Evolutionary conservation across 2,888 invertebrate genomes (phyloP), one percentile per base, ranked within the genome.

Genomic region (Coelopa pilipes): DNA sequence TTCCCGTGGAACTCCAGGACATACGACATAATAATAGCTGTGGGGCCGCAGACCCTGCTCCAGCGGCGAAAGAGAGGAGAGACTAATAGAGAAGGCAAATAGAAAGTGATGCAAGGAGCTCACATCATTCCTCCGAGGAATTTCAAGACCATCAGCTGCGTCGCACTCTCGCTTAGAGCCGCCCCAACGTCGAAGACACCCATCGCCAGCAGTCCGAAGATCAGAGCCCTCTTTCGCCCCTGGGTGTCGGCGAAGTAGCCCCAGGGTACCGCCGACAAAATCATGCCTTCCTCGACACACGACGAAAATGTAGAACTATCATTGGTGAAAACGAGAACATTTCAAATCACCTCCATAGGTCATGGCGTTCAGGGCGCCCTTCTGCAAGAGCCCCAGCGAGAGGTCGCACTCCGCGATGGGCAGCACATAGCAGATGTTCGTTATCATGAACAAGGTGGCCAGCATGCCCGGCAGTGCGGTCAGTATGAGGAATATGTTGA

Each of bases 351-450:
- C 94, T 83, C 91, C 89, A 87, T 93, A 94, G 15, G 92, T 92
- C 76, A 92, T 90, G 9, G 92, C 92, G 75, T 92, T 92, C 10
- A 94, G 87, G 1, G 91, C 87, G 5, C 94, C 94, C 89, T 94
- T 93, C 70, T 93, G 90, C 34, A 92, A 82, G 12, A 92, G 87
- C 12, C 90, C 90, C 46, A 94, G 88, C 50, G 91, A 83, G 81
- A 94, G 89, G 79, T 93, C 93, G 80, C 94, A 94, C 83, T 93
- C 92, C 0, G 93, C 93, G 34, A 91, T 90, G 0, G 94, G 93
- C 82, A 94, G 89, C 80, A 94, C 90, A 82, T 92, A 94, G 0
- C 93, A 92, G 78, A 92, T 89, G 0, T 92, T 90, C 55, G 93
- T 92, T 69, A 93, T 92, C 80, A 93, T 93, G 77, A 92, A 92